Evolutionary conservation across 2,888 invertebrate genomes (phyloP).

Genomic region (Cantharis nigra): DNA sequence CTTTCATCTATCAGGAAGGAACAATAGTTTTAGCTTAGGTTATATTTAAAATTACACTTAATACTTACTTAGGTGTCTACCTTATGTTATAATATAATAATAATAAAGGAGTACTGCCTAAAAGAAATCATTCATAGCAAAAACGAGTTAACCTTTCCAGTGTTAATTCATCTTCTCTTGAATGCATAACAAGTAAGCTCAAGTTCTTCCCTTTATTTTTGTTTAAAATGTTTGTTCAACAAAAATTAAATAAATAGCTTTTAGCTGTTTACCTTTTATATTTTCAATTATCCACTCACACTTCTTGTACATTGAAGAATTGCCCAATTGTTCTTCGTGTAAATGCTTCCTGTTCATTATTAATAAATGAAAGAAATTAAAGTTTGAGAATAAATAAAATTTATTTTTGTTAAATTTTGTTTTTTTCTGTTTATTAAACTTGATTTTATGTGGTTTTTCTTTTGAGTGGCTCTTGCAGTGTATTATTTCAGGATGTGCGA

Average conservation of each 20-base stretch:
- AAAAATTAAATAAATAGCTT: constrained; percentile 23
- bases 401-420: background rate
- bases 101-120: background rate
- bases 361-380: background rate
- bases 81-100: background rate
- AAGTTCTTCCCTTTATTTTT: constrained; percentile 5
- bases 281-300: constrained; percentile 15
- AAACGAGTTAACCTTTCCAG: background rate
- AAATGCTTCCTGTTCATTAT: constrained; percentile 1
- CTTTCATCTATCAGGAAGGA: too few relatives aligned
- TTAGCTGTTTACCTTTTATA: constrained; percentile 17
- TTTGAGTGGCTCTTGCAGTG: background rate
- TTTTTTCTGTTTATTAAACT: background rate
- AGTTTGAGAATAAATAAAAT: background rate
- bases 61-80: too few relatives aligned
- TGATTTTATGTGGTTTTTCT: background rate
- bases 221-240: constrained; percentile 12
- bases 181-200: background rate
- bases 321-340: background rate
- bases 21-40: too few relatives aligned
- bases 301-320: background rate
- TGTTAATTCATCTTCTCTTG: background rate
- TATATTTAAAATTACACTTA: too few relatives aligned
- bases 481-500: background rate
- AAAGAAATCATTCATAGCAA: background rate